phyloP scores from a whole-genome alignment of 2,888 invertebrate species.

The Liposcelis brunnea region DNA sequence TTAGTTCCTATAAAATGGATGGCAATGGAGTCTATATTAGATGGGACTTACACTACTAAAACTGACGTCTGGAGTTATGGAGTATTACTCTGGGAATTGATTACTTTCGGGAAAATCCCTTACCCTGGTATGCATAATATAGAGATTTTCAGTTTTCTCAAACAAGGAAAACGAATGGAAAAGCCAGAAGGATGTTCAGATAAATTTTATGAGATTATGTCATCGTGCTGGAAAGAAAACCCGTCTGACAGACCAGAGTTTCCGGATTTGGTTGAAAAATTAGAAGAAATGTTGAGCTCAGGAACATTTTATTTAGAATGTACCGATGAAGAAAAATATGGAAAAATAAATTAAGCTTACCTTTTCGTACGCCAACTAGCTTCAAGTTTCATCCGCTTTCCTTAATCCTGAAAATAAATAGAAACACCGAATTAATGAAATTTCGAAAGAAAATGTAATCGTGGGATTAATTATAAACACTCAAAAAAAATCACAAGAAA shows the following conservation, averaged over 20 bases:
- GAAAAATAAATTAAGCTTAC: too few species aligned
- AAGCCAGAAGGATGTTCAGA: constrained; percentile 56
- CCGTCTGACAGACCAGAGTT: constrained; percentile 43
- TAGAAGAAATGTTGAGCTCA: constrained; percentile 52
- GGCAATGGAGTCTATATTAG: constrained; percentile 58
- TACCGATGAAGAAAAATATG: too few species aligned
- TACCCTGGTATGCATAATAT: constrained; percentile 68
- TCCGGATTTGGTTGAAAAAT: constrained; percentile 36
- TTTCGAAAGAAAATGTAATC: too few species aligned
- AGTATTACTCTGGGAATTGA: constrained; percentile 54
- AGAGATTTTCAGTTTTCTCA: constrained; percentile 55
- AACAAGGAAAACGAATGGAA: constrained; percentile 59
- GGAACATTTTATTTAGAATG: constrained; percentile 55
- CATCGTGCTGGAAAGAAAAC: constrained; percentile 45
- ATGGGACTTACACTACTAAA: constrained; percentile 58
- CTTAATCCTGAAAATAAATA: too few species aligned
- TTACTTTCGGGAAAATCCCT: constrained; percentile 58
- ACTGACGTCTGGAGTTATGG: constrained; percentile 69
- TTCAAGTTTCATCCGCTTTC: too few species aligned
- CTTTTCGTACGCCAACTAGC: too few species aligned
- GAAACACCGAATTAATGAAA: too few species aligned
- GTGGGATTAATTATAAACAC: too few species aligned
- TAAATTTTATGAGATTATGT: constrained; percentile 45
- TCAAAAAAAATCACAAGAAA: too few species aligned
- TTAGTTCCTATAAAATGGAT: constrained; percentile 57